Evolutionary conservation across 2,888 invertebrate genomes (phyloP).

Genomic region (Stomorhina lunata): DNA sequence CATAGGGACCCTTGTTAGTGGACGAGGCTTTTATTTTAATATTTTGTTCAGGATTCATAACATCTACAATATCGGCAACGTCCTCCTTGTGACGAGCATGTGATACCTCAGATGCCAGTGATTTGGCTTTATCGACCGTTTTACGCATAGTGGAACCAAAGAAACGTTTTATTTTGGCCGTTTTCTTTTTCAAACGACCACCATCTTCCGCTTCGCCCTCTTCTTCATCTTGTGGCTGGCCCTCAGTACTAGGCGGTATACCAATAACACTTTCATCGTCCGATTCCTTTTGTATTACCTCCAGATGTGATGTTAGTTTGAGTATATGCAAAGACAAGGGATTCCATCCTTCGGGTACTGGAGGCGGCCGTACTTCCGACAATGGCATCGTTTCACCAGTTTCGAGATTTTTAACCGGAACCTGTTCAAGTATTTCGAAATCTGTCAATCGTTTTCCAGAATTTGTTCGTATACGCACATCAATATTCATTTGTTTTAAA

Average conservation of each 20-base stretch:
- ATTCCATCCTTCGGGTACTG: conserved; percentile 91
- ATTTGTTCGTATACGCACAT: conserved; percentile 90
- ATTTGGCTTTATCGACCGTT: conserved; percentile 94
- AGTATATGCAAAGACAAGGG: conserved; percentile 97
- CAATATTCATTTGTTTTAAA: conserved; percentile 85
- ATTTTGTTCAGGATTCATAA: conserved; percentile 88
- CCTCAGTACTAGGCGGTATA: conserved; percentile 79
- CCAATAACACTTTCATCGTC: conserved; percentile 88
- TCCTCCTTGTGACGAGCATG: conserved; percentile 94
- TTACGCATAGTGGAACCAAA: conserved; percentile 94
- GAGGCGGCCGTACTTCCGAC: conserved; percentile 86
- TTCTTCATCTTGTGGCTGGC: conserved; percentile 78
- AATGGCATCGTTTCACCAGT: conserved; percentile 95
- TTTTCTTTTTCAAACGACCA: conserved; percentile 80
- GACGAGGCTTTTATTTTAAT: conserved; percentile 96
- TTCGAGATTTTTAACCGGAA: conserved; percentile 90
- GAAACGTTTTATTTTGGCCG: conserved; percentile 87
- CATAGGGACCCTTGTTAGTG: conserved; percentile 97
- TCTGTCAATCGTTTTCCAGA: conserved; percentile 93
- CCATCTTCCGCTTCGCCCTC: conserved; percentile 80
- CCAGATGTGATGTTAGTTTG: conserved; percentile 88
- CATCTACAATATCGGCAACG: conserved; percentile 91
- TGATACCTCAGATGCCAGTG: conserved; percentile 92
- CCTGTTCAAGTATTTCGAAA: conserved; percentile 95
- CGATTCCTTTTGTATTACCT: conserved; percentile 91